Percentiles rank a stretch among this genome's conserved stretches.
These are phyloP conservation scores for Platygyra sinensis DNA, from an alignment of 64 coral and sea anemone genomes.

Conservation along the genomic window DNA sequence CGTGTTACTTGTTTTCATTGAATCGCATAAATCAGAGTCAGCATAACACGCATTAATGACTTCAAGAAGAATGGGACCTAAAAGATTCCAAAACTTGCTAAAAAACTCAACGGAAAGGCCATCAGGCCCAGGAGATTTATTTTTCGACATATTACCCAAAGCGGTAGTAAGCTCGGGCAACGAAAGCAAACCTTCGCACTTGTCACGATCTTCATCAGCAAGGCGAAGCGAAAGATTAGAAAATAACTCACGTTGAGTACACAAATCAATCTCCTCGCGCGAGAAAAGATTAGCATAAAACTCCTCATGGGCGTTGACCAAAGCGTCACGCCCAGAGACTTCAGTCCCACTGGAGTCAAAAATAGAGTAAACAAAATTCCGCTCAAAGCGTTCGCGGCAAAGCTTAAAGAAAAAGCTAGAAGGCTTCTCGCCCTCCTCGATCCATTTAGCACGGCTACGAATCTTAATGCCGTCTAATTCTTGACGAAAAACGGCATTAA, in stretches of 20 bases:
- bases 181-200: not conserved
- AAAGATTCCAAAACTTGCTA: not conserved
- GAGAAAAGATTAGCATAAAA: not conserved
- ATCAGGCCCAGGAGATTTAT: slow-evolving; percentile 21
- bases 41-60: too few relatives aligned
- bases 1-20: not conserved
- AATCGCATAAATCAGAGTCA: not conserved
- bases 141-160: not conserved
- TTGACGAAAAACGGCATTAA: not conserved
- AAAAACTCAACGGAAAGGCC: slow-evolving; percentile 15
- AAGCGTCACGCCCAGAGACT: too few relatives aligned
- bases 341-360: too few relatives aligned
- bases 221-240: not conserved
- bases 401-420: not conserved
- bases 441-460: not conserved
- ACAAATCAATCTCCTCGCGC: not conserved
- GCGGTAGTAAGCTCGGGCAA: not conserved
- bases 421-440: slow-evolving; percentile 12
- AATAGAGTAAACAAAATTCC: not conserved
- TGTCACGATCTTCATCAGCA: not conserved
- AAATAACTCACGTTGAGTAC: not conserved
- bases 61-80: not conserved
- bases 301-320: not conserved
- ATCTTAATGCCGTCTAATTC: not conserved
- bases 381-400: not conserved